Percentiles rank a stretch among this genome's conserved stretches.
These are phyloP conservation scores for Plagiodera versicolora DNA, from an alignment of 2,888 invertebrate species.

Conservation along the genomic window DNA sequence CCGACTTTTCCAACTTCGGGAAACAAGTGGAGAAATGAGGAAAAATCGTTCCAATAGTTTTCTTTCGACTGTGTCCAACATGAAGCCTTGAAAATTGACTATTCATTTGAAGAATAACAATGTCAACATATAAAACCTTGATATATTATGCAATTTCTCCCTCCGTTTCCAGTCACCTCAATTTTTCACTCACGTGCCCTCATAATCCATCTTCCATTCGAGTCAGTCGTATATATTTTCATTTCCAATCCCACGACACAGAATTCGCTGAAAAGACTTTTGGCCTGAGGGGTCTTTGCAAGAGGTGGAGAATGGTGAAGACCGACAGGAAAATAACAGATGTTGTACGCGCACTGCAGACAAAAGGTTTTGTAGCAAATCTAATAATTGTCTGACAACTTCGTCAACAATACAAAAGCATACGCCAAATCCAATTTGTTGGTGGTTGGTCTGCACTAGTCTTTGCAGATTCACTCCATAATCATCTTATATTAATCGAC, in stretches of 20 bases:
- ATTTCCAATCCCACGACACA: neutral
- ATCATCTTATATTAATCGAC: too few relatives aligned
- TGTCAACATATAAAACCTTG: neutral
- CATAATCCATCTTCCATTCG: neutral
- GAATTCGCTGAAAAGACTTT: neutral
- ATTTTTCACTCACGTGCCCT: neutral
- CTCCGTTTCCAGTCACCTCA: neutral
- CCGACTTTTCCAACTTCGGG: too few relatives aligned
- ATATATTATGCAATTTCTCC: neutral
- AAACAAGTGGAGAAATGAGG: too few relatives aligned
- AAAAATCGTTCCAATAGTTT: too few relatives aligned
- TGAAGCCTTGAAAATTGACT: too few relatives aligned
- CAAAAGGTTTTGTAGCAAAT: constrained; percentile 35
- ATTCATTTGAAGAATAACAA: neutral
- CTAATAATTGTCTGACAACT: constrained; percentile 33
- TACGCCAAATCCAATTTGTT: constrained; percentile 31
- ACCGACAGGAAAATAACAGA: constrained; percentile 11
- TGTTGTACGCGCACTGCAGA: constrained; percentile 16
- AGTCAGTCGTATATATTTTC: neutral
- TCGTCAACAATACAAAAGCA: constrained; percentile 32
- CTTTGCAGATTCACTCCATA: too few relatives aligned
- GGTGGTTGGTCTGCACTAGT: too few relatives aligned
- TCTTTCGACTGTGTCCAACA: too few relatives aligned
- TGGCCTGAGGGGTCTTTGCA: neutral
- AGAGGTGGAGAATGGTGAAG: neutral